Base-by-base conservation (phyloP, 2,797 vertebrate species). In the Darevskia mixta region DNA sequence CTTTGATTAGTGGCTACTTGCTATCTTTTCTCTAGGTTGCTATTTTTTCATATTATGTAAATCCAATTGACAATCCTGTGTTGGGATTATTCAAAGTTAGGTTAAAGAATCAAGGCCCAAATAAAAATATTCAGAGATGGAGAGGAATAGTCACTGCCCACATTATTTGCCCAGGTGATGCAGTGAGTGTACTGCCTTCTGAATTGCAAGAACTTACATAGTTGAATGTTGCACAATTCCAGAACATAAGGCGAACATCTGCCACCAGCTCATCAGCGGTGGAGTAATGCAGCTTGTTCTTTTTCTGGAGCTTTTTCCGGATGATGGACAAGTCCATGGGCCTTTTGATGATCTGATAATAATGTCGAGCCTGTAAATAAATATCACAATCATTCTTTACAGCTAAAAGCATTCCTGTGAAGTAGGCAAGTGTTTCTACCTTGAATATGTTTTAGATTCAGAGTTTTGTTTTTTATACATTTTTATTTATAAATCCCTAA, bases 261-360 rank as follows among this genome's bases (percentile, higher is more conserved):
- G 97, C 95, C 43, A 99, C 98, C 93, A 99, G 98, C 92, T 99
- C 98, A 61, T 98, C 97, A 0, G 98, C 96, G 38, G 98, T 97
- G 91, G 91, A 97, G 80, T 99, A 99, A 95, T 98, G 98, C 45
- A 92, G 96, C 10, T 96, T 95, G 87, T 97, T 98, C 88, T 95
- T 97, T 96, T 97, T 98, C 90, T 96, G 98, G 87, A 99, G 98
- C 85, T 97, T 98, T 93, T 97, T 98, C 83, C 98, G 95, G 94
- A 99, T 98, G 87, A 98, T 97, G 5, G 98, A 98, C 94, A 99
- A 96, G 95, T 99, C 99, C 98, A 99, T 99, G 20, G 99, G 99
- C 93, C 96, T 98, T 97, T 99, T 99, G 95, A 99, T 99, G 95
- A 99, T 99, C 97, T 99, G 99, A 95, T 99, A 99, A 96, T 99